phyloP scores from a whole-genome alignment of 2,888 invertebrate species.

The Piscicola geometra region DNA sequence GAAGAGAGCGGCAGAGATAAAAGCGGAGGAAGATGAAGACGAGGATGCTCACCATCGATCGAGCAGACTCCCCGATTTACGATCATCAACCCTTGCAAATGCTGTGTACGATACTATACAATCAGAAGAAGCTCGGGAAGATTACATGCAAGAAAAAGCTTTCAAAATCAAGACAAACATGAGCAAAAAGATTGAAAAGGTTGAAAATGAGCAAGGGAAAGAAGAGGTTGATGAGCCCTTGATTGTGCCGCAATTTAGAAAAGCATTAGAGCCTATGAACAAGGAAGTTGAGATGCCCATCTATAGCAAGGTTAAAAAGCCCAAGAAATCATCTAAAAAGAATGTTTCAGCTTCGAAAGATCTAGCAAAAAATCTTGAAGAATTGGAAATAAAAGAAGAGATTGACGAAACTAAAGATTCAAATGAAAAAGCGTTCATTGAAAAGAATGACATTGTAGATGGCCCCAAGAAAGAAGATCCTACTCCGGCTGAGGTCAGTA shows the following conservation, averaged over 20 bases:
- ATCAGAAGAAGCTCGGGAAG: not conserved
- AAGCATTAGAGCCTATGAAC: not conserved
- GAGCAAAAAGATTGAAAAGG: not conserved
- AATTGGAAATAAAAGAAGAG: not conserved
- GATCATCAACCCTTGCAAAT: not conserved
- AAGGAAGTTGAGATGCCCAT: not conserved
- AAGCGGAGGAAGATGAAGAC: slow-evolving; percentile 4
- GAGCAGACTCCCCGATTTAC: not conserved
- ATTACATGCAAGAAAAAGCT: not conserved
- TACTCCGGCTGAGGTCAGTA: too few relatives aligned
- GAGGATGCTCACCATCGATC: not conserved
- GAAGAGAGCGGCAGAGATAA: not conserved
- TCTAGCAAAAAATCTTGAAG: not conserved
- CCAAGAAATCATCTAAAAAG: not conserved
- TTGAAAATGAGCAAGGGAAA: not conserved
- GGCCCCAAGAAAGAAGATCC: too few relatives aligned
- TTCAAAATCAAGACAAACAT: slow-evolving; percentile 18
- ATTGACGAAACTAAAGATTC: not conserved
- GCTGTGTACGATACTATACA: slow-evolving; percentile 16
- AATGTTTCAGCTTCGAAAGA: not conserved
- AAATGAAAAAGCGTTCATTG: not conserved
- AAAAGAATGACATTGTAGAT: too few relatives aligned
- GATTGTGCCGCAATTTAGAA: not conserved
- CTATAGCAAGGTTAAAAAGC: slow-evolving; percentile 22
- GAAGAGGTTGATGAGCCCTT: not conserved